Base-by-base conservation (phyloP, 2,888 invertebrate genomes). In the Heteropelma amictum region DNA sequence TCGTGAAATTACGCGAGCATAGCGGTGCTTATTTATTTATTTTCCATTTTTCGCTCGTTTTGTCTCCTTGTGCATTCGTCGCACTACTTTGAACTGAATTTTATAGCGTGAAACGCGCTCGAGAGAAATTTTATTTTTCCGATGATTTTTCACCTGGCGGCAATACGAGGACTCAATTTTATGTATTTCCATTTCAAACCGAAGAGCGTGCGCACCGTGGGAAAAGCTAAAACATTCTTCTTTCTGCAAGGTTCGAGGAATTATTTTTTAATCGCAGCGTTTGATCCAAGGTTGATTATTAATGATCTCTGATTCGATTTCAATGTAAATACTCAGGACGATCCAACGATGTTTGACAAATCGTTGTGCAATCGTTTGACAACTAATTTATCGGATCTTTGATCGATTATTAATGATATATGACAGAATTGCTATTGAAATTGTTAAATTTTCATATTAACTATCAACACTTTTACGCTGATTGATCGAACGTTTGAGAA, bases 91-190 rank as follows among this genome's bases (percentile, higher is more conserved):
- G 12, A 19, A 45, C 12, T 28, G 28, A 53, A 65, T 14, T 72
- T 72, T 65, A 65, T 72, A 72, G 65, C 72, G 60, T 60, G 71
- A 51, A 72, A 72, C 71, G 51, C 58, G 35, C 56, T 19, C 23
- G 33, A 28, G 30, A 53, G 53, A 42, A 65, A 65, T 21, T 60
- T 33, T 12, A n/a, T 35, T 56, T 67, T 54, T 54, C 6, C 26
- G 49, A 35, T 12, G 30, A 42, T 67, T 21, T 30, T 54, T 35
- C 21, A 30, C 30, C 7, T 30, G 45, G 33, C 38, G 28, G 17
- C 30, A n/a, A n/a, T n/a, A n/a, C 21, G 17, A 14, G n/a, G 7
- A 3, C 6, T 28, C n/a, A 26, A n/a, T 7, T 51, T 35, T 38
- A 3, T 30, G 58, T 21, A 30, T 47, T 47, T 61, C 23, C 19